A percentile compares a stretch with the other conserved stretches of the same genome.
Conservation (phyloP, 2,113 vertebrate genomes). For the Cricetomys ansorgei region DNA sequence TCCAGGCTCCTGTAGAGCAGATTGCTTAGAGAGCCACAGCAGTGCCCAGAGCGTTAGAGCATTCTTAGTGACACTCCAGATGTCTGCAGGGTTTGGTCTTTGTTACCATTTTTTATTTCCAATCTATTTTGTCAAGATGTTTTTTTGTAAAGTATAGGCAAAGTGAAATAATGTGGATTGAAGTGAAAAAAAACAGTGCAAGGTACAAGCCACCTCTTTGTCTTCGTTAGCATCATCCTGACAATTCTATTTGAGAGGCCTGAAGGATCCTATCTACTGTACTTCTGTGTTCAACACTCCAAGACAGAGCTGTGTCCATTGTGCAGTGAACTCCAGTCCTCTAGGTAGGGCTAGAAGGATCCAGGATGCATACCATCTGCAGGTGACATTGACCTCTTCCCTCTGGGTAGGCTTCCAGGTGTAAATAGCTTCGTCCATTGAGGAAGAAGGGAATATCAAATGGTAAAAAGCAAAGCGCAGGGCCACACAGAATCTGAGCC, state of each 20-base stretch:
- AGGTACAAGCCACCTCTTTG: not conserved
- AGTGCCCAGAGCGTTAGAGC: not conserved
- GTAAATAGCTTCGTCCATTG: not conserved
- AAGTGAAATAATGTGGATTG: not conserved
- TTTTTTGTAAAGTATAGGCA: not conserved
- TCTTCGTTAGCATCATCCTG: rapidly evolving
- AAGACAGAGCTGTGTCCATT: not conserved
- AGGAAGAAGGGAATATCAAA: not conserved
- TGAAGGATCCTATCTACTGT: rapidly evolving
- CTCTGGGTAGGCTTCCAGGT: too few species aligned
- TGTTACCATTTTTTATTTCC: not conserved
- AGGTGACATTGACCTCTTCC: rapidly evolving
- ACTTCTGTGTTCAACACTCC: rapidly evolving
- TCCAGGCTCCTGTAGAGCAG: rapidly evolving
- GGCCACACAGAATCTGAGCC: not conserved
- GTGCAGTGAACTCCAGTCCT: not conserved
- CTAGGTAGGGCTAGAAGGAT: rapidly evolving
- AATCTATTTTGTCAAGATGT: not conserved
- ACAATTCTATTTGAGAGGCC: not conserved
- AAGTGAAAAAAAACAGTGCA: not conserved
- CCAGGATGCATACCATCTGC: rapidly evolving
- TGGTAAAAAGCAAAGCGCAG: rapidly evolving
- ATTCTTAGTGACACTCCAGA: not conserved
- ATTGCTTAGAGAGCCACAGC: rapidly evolving
- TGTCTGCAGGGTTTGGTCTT: not conserved